Conservation (phyloP, 2,888 invertebrate genomes). For the Dorcus hopei region DNA sequence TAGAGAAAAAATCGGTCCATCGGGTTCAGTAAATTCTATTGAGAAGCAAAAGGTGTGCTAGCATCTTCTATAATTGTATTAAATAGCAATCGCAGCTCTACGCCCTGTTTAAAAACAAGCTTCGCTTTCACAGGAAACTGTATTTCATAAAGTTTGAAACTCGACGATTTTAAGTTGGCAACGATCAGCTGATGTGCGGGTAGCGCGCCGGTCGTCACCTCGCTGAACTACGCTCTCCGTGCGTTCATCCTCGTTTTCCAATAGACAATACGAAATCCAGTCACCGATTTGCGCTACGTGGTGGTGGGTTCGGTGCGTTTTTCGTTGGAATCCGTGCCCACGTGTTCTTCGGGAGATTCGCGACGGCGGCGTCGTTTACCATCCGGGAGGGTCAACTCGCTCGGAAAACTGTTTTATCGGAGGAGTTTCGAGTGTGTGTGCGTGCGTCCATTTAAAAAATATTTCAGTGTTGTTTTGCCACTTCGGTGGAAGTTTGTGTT, state of each 20-base stretch:
- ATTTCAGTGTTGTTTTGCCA: not conserved
- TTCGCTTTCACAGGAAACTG: too few species aligned
- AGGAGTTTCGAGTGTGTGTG: not conserved
- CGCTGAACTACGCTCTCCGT: conserved; percentile 14
- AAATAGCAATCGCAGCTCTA: too few species aligned
- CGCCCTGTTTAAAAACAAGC: too few species aligned
- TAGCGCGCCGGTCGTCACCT: conserved; percentile 21
- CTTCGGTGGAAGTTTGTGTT: not conserved
- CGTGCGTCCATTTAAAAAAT: not conserved
- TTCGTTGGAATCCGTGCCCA: conserved; percentile 23
- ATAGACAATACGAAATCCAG: conserved; percentile 21
- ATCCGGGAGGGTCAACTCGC: not conserved
- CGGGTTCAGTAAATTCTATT: too few species aligned
- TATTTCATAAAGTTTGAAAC: not conserved
- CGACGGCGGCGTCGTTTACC: not conserved
- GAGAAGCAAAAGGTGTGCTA: too few species aligned
- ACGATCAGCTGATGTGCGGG: conserved; percentile 30
- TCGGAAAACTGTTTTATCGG: too few species aligned
- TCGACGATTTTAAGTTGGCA: conserved; percentile 24
- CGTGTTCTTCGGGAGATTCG: conserved; percentile 22
- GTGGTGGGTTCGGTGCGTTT: conserved; percentile 24
- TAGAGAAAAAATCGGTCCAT: too few species aligned
- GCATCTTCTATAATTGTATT: too few species aligned
- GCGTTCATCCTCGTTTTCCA: conserved; percentile 9
- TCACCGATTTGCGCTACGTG: conserved; percentile 37